phyloP scores from a whole-genome alignment of 2,797 vertebrate genomes.

The Spheniscus humboldti region DNA sequence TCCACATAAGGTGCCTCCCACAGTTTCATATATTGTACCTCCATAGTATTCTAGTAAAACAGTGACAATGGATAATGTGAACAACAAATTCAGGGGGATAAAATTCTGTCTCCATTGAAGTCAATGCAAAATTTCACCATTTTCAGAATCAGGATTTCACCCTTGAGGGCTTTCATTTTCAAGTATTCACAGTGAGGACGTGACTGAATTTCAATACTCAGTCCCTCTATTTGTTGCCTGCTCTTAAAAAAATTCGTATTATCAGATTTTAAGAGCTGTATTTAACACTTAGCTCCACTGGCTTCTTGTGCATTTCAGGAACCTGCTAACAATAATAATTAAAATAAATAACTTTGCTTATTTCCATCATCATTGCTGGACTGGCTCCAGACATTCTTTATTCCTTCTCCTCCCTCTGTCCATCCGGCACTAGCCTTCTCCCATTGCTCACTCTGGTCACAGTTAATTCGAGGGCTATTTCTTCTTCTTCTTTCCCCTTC shows the following conservation, averaged over 20 bases:
- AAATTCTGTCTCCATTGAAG: background rate
- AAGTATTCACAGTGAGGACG: background rate
- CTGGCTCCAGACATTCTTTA: background rate
- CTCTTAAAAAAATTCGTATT: background rate
- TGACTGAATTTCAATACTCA: background rate
- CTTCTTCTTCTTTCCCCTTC: background rate
- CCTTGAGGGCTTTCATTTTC: background rate
- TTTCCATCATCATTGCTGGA: background rate
- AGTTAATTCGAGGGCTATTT: background rate
- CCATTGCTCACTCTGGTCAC: background rate
- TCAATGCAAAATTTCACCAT: background rate
- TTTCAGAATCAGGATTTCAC: background rate
- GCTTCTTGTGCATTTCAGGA: background rate
- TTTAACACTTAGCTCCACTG: background rate
- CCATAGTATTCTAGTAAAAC: background rate
- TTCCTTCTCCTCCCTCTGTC: background rate
- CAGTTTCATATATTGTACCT: background rate
- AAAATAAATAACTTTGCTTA: background rate
- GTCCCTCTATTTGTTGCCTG: background rate
- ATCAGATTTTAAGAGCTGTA: background rate
- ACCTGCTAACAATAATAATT: background rate
- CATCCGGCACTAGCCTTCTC: background rate
- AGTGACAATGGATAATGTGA: background rate
- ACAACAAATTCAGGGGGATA: background rate
- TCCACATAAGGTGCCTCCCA: background rate